phyloP scores from a whole-genome alignment of 2,113 vertebrate species.

The Loxodonta africana region DNA sequence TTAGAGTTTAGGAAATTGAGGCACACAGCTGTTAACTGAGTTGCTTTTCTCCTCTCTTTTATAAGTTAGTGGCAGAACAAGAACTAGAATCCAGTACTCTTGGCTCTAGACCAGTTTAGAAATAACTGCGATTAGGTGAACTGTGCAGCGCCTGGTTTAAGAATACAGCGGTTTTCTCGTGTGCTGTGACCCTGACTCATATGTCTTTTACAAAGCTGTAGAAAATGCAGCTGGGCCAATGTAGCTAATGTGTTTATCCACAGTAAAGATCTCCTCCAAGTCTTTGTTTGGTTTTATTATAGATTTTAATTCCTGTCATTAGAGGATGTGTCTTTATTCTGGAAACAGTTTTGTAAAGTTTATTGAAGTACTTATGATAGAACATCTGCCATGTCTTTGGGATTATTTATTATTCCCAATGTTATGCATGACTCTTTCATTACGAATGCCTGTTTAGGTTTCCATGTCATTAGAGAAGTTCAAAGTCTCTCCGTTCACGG shows the following conservation, averaged over 20 bases:
- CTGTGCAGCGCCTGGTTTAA: background rate
- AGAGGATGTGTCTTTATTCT: slow-evolving; percentile 61
- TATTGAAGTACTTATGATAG: slow-evolving; percentile 55
- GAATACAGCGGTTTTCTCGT: background rate
- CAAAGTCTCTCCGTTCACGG: slow-evolving; percentile 35
- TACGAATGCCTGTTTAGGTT: slow-evolving; percentile 51
- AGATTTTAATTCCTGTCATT: slow-evolving; percentile 54
- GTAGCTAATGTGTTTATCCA: slow-evolving; percentile 28
- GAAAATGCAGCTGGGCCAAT: slow-evolving; percentile 59
- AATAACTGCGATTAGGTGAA: background rate
- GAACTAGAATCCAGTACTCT: background rate
- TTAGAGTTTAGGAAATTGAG: slow-evolving; percentile 32
- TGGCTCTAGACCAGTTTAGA: background rate
- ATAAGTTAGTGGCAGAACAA: background rate
- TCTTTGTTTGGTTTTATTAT: slow-evolving; percentile 66
- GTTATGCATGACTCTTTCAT: slow-evolving; percentile 49
- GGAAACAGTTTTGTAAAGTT: slow-evolving; percentile 61
- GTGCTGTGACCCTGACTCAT: background rate
- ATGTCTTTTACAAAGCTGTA: background rate
- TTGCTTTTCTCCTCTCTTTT: background rate
- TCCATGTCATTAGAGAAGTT: slow-evolving; percentile 45
- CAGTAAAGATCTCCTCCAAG: slow-evolving; percentile 38
- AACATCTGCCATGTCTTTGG: slow-evolving; percentile 71
- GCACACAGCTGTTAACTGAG: background rate
- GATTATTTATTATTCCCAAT: slow-evolving; percentile 69